A percentile compares a stretch with the other conserved stretches of the same genome.
These are phyloP conservation scores for Argyresthia goedartella DNA, from an alignment of 2,888 invertebrate genomes.

Conservation along the genomic window DNA sequence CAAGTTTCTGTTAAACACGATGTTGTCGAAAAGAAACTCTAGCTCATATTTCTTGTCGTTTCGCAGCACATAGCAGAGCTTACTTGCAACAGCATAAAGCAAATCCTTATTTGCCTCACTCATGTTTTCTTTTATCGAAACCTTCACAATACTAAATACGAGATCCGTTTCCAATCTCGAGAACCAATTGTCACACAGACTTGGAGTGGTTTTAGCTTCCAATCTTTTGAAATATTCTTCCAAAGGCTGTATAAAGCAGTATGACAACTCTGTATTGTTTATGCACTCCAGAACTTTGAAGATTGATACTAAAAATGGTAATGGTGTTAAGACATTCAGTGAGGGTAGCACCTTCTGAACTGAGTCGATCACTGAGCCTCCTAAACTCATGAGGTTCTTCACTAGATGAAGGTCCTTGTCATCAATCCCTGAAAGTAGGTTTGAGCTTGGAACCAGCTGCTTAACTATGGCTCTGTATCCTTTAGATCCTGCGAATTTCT, in stretches of 20 bases:
- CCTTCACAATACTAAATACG: conserved; percentile 59
- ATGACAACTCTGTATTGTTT: conserved; percentile 38
- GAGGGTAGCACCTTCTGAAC: conserved; percentile 47
- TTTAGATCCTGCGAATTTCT: conserved; percentile 43
- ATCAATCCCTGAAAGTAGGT: conserved; percentile 48
- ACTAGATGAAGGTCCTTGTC: conserved; percentile 33
- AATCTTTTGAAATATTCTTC: conserved; percentile 52
- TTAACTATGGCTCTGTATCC: conserved; percentile 43
- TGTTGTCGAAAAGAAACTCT: conserved; percentile 66
- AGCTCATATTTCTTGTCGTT: conserved; percentile 70
- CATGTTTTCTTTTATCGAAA: conserved; percentile 38
- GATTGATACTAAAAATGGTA: conserved; percentile 50
- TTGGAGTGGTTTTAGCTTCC: conserved; percentile 29
- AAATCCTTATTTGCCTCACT: conserved; percentile 56
- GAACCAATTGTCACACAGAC: conserved; percentile 72
- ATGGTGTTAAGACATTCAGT: conserved; percentile 39
- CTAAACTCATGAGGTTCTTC: conserved; percentile 46
- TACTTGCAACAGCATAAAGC: conserved; percentile 71
- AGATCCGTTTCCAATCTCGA: conserved; percentile 74
- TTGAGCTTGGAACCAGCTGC: conserved; percentile 45
- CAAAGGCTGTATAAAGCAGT: conserved; percentile 42
- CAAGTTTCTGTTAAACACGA: conserved; percentile 74
- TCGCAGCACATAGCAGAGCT: conserved; percentile 71
- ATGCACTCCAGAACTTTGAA: conserved; percentile 38
- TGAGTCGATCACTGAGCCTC: conserved; percentile 37